Conservation (phyloP, 2,888 invertebrate species). For the Cheilosia vulpina region DNA sequence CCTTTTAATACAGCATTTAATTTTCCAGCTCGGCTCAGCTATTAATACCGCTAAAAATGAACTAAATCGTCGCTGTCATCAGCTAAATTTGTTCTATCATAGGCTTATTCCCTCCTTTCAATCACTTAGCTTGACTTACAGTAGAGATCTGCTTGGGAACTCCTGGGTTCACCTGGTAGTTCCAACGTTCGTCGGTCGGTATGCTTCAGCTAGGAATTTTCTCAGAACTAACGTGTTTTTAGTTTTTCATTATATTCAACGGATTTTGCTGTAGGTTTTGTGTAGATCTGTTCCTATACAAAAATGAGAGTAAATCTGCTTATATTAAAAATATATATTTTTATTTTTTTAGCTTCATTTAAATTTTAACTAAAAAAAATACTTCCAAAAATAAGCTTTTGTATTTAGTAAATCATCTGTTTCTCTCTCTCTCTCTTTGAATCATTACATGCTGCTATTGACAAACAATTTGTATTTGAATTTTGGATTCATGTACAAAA, state of each 20-base stretch:
- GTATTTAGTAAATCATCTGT: slow-evolving; percentile 37
- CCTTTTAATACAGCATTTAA: background rate
- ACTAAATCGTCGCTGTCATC: background rate
- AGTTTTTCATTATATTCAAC: slow-evolving; percentile 53
- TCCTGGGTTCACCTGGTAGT: slow-evolving; percentile 23
- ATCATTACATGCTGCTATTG: slow-evolving; percentile 74
- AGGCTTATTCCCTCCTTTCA: background rate
- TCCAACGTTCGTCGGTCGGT: background rate
- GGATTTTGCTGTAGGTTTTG: slow-evolving; percentile 15
- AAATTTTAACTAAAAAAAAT: background rate
- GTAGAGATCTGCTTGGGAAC: slow-evolving; percentile 1
- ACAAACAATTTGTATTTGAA: slow-evolving; percentile 25
- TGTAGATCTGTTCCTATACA: background rate
- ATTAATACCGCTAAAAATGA: background rate
- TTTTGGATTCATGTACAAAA: slow-evolving; percentile 53
- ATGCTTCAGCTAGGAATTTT: background rate
- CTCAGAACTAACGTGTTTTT: slow-evolving; percentile 40
- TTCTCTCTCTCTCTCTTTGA: slow-evolving; percentile 36
- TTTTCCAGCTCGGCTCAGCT: background rate
- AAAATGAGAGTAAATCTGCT: background rate
- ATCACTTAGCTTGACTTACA: background rate
- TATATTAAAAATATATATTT: background rate
- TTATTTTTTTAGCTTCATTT: background rate
- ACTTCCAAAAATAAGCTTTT: background rate
- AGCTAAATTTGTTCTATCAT: background rate